Evolutionary conservation across 2,113 vertebrate genomes (phyloP).

Genomic region (Fulica atra): DNA sequence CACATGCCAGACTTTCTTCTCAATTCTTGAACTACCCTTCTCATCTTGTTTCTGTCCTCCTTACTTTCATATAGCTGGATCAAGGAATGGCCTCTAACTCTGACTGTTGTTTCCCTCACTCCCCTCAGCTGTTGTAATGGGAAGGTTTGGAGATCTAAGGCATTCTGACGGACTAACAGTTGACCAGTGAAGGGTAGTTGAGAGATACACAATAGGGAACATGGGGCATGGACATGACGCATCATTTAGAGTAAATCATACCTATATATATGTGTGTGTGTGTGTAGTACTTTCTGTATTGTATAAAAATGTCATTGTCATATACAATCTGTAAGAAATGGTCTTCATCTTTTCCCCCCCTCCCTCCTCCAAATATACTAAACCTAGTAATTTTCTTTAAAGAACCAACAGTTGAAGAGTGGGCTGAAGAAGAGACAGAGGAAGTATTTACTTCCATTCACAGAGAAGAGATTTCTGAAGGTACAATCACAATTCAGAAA

Average conservation of each 20-base stretch:
- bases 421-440: conserved; percentile 74
- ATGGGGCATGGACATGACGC: background rate
- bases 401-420: conserved; percentile 69
- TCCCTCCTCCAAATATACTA: background rate
- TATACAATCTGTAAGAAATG: background rate
- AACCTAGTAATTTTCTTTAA: conserved; percentile 63
- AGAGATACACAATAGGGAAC: background rate
- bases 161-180: background rate
- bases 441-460: conserved; percentile 69
- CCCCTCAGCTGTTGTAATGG: background rate
- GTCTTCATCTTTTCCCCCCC: background rate
- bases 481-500: conserved; percentile 42
- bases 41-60: background rate
- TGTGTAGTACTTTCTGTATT: background rate
- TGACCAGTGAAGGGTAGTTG: background rate
- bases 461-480: conserved; percentile 75
- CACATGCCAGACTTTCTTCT: background rate
- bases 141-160: background rate
- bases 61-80: background rate
- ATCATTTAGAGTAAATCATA: background rate
- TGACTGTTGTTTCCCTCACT: background rate
- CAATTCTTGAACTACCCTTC: background rate
- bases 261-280: background rate
- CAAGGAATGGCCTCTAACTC: background rate
- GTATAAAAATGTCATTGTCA: background rate